Percentiles rank a stretch among this genome's conserved stretches.
These are phyloP conservation scores for Choristoneura fumiferana DNA, from an alignment of 1,140 invertebrate genomes.

Conservation along the genomic window DNA sequence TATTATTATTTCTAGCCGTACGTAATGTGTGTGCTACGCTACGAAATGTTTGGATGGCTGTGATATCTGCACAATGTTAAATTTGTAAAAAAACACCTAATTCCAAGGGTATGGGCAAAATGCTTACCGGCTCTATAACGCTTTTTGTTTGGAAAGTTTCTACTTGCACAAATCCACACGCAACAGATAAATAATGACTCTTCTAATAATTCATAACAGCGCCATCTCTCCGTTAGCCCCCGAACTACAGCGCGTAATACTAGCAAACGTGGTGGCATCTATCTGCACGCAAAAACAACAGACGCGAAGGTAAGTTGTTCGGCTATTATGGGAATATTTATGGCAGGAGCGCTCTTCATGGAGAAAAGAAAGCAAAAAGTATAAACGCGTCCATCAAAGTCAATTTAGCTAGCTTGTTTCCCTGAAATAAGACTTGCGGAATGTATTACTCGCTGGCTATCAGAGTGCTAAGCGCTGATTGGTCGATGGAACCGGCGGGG, in stretches of 20 bases:
- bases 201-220: constrained; percentile 41
- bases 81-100: no score
- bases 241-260: constrained; percentile 43
- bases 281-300: constrained; percentile 3
- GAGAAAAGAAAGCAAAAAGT: constrained; percentile 16
- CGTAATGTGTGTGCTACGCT: no score
- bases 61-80: no score
- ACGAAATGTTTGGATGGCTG: no score
- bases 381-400: constrained; percentile 18
- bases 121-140: no score
- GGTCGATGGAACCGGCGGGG: constrained; percentile 61
- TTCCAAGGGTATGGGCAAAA: no score
- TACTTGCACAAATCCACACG: no score
- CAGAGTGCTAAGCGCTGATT: constrained; percentile 61
- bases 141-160: no score
- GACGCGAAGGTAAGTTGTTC: background rate
- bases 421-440: constrained; percentile 23
- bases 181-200: background rate
- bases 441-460: constrained; percentile 42
- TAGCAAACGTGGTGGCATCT: constrained; percentile 16
- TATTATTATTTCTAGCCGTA: no score
- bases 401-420: constrained; percentile 23
- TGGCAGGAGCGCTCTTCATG: background rate
- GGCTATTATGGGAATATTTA: constrained; percentile 3
- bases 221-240: constrained; percentile 58